Base-by-base conservation (phyloP, 2,888 invertebrate genomes). In the Apomyelois bistriatella region DNA sequence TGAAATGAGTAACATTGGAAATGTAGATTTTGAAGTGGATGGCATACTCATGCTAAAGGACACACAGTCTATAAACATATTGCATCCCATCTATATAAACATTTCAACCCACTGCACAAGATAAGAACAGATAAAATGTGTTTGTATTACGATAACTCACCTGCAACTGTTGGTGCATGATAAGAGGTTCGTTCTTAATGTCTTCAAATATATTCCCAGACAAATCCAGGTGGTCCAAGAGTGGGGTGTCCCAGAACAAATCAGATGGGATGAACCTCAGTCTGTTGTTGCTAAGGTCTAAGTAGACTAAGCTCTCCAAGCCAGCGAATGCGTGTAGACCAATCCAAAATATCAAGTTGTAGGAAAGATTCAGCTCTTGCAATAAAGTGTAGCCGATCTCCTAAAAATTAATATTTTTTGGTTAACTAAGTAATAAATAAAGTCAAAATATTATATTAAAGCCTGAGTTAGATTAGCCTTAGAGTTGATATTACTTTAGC, bases 281-380 rank as follows among this genome's bases (percentile, higher is more conserved):
- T 22, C 92, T 88, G 66, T 94, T 94, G 63, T 88, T 91, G 43
- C 93, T 93, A 30, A 94, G 79, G 74, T 94, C 92, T 52, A 94
- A 67, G 9, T 88, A 86, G 41, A 76, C 74, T 15, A 94, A 72
- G 10, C 85, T 76, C 2, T 84, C 78, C 52, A 94, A 58, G 0
- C 91, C 89, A 0, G 84, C 74, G 65, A 94, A 94, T 0, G 93
- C 92, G 60, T 93, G 91, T 51, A 93, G 72, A 8, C 93, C 93
- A 47, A 94, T 90, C 70, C 93, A 93, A 60, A 91, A 91, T 47
- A 94, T 91, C 55, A 91, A 83, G 74, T 94, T 94, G 69, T 93
- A 87, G 0, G 93, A 92, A 38, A 92, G 66, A 63, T 92, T 88
- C 13, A 92, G 72, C 17, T 90, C 70, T 74, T 86, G 82, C 54